Percentiles rank a stretch among this genome's conserved stretches.
Conservation (phyloP, 2,113 vertebrate species). For the Aspidoscelis tigris region DNA sequence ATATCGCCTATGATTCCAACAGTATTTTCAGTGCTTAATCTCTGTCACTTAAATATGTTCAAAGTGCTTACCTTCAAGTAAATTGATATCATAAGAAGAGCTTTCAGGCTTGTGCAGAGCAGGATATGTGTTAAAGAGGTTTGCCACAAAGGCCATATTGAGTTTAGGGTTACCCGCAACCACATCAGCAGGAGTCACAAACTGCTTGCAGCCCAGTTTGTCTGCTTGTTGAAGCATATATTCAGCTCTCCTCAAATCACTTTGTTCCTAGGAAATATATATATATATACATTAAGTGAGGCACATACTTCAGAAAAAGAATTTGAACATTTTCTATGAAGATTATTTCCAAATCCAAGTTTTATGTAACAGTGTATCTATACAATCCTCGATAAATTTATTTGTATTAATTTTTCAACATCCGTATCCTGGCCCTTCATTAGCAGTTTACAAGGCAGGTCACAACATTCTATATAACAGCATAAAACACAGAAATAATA, state of each 20-base stretch:
- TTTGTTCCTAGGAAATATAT: constrained; percentile 77
- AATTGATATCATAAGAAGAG: constrained; percentile 78
- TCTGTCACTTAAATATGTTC: constrained; percentile 8
- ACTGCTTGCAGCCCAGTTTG: constrained; percentile 93
- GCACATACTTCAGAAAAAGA: neutral
- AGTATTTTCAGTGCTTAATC: neutral
- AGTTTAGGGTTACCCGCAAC: constrained; percentile 94
- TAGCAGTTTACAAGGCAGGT: no score
- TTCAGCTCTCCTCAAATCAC: constrained; percentile 86
- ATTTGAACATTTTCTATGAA: neutral
- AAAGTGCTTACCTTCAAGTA: constrained; percentile 85
- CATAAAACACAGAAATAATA: no score
- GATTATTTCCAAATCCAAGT: constrained; percentile 7
- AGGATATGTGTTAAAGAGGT: constrained; percentile 93
- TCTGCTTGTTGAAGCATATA: constrained; percentile 93
- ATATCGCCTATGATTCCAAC: no score
- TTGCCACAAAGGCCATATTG: constrained; percentile 95
- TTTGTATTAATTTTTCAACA: no score
- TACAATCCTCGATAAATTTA: neutral
- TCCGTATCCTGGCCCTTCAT: no score
- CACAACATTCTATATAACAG: no score
- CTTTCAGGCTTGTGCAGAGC: constrained; percentile 76
- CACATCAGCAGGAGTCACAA: constrained; percentile 92
- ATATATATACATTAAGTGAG: constrained; percentile 17
- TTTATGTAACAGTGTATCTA: neutral